Conservation (phyloP, 2,888 invertebrate genomes). For the Lithophane semibrunnea region DNA sequence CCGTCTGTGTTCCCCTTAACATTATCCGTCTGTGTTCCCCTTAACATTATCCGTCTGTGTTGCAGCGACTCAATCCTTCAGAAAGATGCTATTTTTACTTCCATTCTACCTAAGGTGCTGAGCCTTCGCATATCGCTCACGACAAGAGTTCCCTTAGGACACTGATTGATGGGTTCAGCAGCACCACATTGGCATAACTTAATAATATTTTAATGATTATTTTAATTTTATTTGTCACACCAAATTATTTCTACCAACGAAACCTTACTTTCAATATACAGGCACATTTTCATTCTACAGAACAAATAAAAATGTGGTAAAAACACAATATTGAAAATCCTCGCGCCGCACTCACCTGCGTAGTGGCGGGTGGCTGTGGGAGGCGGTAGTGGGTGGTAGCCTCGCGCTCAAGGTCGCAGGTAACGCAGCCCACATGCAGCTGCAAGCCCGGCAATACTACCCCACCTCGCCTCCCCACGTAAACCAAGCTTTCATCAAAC, state of each 20-base stretch:
- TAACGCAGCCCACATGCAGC: constrained; percentile 23
- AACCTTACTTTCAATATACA: not conserved
- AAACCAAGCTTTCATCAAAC: not conserved
- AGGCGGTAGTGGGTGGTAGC: not conserved
- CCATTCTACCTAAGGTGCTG: not conserved
- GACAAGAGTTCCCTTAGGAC: not conserved
- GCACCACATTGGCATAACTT: not conserved
- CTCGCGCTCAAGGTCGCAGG: not conserved
- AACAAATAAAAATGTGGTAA: not conserved
- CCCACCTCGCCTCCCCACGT: not conserved
- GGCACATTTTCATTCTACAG: too few relatives aligned
- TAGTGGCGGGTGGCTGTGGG: not conserved
- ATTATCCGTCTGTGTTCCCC: too few relatives aligned
- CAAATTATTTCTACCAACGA: not conserved
- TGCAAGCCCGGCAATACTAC: not conserved
- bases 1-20: not conserved
- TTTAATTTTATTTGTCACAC: not conserved
- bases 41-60: not conserved
- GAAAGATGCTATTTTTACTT: not conserved
- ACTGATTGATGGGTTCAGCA: not conserved
- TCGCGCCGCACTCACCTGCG: not conserved
- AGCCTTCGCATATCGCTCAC: not conserved
- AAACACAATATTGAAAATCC: not conserved
- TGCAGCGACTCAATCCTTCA: not conserved
- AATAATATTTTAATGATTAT: not conserved